phyloP scores from a whole-genome alignment of 2,113 vertebrate species.

The Oryzias javanicus region DNA sequence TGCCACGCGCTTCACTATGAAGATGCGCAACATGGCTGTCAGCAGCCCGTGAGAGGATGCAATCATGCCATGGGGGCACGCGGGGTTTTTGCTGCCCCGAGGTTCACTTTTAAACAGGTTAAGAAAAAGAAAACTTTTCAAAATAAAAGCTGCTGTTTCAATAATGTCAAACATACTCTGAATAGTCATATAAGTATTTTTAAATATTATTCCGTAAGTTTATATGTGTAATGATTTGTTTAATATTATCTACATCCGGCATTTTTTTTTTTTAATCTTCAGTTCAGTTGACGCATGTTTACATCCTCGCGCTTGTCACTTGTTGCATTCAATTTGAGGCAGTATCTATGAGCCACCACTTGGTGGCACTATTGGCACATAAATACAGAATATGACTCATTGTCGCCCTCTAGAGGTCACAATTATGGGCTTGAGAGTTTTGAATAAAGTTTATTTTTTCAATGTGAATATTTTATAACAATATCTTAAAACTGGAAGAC shows the following conservation, averaged over 20 bases:
- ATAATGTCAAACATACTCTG: too few species aligned
- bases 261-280: too few species aligned
- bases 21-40: slow-evolving; percentile 72
- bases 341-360: neutral
- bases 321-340: neutral
- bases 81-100: neutral
- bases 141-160: too few species aligned
- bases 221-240: too few species aligned
- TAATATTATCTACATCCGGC: too few species aligned
- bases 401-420: neutral
- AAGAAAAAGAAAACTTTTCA: too few species aligned
- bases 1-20: slow-evolving; percentile 12
- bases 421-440: neutral
- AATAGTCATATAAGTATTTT: too few species aligned
- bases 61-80: slow-evolving; percentile 31
- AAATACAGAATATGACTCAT: neutral
- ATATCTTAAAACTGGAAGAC: neutral
- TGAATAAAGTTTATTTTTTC: neutral
- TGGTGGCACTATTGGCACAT: too few species aligned
- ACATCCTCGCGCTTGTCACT: neutral
- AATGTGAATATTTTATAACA: too few species aligned
- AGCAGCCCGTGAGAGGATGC: slow-evolving; percentile 22
- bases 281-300: neutral
- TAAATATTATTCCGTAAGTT: too few species aligned
- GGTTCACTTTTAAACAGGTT: neutral